phyloP scores from a whole-genome alignment of 2,113 vertebrate genomes.

The Rhinogobius similis region DNA sequence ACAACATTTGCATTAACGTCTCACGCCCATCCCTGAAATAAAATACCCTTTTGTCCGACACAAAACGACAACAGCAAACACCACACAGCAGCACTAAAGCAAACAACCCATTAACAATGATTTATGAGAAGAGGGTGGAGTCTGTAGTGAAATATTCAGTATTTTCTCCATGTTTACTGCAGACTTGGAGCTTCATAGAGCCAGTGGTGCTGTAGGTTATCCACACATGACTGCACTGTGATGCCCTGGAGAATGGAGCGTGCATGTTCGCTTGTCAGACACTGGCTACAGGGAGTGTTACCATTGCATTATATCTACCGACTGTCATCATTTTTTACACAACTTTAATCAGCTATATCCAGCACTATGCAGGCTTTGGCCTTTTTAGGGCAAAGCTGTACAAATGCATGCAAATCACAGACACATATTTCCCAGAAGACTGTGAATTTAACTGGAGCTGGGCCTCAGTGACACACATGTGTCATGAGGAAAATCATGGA shows the following conservation, averaged over 20 bases:
- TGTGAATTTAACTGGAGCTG: background rate
- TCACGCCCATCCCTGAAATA: conserved; percentile 21
- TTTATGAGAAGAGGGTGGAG: conserved; percentile 63
- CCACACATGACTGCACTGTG: conserved; percentile 69
- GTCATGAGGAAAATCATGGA: conserved; percentile 36
- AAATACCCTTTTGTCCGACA: conserved; percentile 36
- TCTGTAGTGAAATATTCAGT: conserved; percentile 72
- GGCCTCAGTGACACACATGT: conserved; percentile 8
- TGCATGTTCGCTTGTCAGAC: conserved; percentile 68
- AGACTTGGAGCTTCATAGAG: conserved; percentile 47
- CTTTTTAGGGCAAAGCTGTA: conserved; percentile 23
- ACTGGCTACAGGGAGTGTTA: conserved; percentile 49
- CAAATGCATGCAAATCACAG: background rate
- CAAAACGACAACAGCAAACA: conserved; percentile 3
- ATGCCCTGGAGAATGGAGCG: conserved; percentile 66
- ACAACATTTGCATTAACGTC: conserved; percentile 21
- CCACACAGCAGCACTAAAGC: conserved; percentile 27
- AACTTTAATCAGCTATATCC: conserved; percentile 46
- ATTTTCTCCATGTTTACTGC: conserved; percentile 65
- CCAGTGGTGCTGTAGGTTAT: conserved; percentile 53
- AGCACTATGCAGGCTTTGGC: conserved; percentile 17
- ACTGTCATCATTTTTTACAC: conserved; percentile 62
- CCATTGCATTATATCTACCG: conserved; percentile 39
- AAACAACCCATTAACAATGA: conserved; percentile 74
- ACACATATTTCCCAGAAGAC: background rate